Percentiles rank a stretch among this genome's conserved stretches.
Evolutionary conservation across 1,140 invertebrate species (phyloP).

Genomic region (Heliothis virescens): DNA sequence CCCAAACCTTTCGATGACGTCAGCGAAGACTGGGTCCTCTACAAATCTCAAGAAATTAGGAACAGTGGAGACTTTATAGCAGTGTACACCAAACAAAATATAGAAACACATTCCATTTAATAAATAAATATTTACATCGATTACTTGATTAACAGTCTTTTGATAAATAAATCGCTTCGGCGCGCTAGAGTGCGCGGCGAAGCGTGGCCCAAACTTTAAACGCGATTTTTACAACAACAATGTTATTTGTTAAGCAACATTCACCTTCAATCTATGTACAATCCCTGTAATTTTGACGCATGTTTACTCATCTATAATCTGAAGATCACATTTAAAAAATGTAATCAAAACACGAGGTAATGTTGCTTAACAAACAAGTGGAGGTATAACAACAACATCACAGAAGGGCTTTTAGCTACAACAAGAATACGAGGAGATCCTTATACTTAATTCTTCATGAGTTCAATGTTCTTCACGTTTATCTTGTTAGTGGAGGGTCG

Average conservation of each 20-base stretch:
- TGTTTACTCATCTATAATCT: background rate
- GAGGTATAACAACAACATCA: background rate
- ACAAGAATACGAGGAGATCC: background rate
- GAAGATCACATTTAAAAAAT: background rate
- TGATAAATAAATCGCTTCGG: background rate
- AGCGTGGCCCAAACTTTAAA: constrained; percentile 1
- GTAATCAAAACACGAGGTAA: background rate
- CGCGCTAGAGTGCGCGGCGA: too few species aligned
- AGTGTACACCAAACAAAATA: constrained; percentile 68
- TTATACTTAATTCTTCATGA: constrained; percentile 79
- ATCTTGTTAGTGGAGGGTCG: constrained; percentile 79
- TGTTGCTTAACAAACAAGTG: constrained; percentile 20
- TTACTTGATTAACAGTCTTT: constrained; percentile 43
- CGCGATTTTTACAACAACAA: background rate
- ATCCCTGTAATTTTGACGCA: too few species aligned
- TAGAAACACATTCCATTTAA: constrained; percentile 47
- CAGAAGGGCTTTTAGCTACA: constrained; percentile 21
- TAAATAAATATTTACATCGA: constrained; percentile 48
- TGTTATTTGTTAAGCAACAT: constrained; percentile 33
- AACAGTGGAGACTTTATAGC: constrained; percentile 78
- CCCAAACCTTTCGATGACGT: constrained; percentile 88
- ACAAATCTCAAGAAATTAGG: constrained; percentile 76
- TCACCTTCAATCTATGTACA: background rate
- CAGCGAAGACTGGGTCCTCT: constrained; percentile 76
- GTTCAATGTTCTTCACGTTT: constrained; percentile 83